Conservation (phyloP, 1,140 invertebrate species). For the Drosophila biarmipes region DNA sequence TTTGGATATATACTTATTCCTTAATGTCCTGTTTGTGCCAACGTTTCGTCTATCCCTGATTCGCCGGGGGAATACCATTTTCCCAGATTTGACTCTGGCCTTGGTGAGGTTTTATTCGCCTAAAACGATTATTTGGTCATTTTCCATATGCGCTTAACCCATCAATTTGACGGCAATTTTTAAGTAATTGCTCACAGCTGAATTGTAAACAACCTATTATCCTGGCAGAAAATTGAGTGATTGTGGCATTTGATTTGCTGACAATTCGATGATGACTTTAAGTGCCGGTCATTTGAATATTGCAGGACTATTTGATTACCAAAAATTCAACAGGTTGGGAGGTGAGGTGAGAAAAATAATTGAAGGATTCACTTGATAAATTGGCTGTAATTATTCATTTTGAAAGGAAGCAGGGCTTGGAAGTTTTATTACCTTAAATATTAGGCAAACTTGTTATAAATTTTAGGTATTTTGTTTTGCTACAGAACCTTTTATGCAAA, state of each 20-base stretch:
- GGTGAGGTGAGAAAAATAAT: background rate
- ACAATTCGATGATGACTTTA: slow-evolving; percentile 13
- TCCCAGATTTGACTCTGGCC: slow-evolving; percentile 17
- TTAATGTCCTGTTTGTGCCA: slow-evolving; percentile 79
- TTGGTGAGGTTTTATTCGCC: slow-evolving; percentile 47
- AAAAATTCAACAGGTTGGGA: slow-evolving; percentile 20
- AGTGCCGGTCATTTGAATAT: slow-evolving; percentile 29
- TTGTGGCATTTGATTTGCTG: slow-evolving; percentile 23
- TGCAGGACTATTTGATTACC: slow-evolving; percentile 13
- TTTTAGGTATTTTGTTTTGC: background rate
- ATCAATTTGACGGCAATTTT: slow-evolving; percentile 47
- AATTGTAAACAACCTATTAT: slow-evolving; percentile 65
- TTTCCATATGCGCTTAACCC: slow-evolving; percentile 56
- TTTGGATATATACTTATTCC: slow-evolving; percentile 69
- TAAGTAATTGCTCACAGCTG: slow-evolving; percentile 63
- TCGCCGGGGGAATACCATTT: slow-evolving; percentile 47
- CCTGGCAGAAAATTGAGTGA: slow-evolving; percentile 29
- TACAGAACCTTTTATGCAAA: background rate
- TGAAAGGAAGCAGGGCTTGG: background rate
- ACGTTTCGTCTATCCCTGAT: slow-evolving; percentile 32
- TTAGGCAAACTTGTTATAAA: background rate
- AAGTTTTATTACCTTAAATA: background rate
- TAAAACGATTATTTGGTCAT: slow-evolving; percentile 76
- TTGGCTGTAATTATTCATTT: too few relatives aligned
- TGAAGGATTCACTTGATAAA: background rate